Percentiles rank a stretch among this genome's conserved stretches.
Conservation (phyloP, 2,113 vertebrate genomes). For the Rhynchopsitta pachyrhyncha region DNA sequence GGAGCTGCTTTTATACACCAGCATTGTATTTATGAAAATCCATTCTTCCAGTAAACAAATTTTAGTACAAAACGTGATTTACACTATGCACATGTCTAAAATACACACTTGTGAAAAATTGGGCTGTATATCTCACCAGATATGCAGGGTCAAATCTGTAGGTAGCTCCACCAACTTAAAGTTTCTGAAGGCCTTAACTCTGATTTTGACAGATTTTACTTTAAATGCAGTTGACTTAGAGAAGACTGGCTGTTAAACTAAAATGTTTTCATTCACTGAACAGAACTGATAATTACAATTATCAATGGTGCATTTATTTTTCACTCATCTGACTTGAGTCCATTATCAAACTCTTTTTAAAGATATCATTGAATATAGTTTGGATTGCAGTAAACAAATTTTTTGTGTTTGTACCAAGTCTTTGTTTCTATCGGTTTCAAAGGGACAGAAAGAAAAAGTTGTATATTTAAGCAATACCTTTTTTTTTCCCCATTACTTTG, state of each 20-base stretch:
- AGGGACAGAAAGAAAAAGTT: background rate
- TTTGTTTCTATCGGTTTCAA: slow-evolving; percentile 26
- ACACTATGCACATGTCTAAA: background rate
- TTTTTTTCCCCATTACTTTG: background rate
- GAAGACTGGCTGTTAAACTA: background rate
- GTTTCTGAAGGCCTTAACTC: background rate
- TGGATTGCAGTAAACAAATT: background rate
- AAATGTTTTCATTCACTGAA: background rate
- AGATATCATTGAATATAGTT: background rate
- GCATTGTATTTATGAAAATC: background rate
- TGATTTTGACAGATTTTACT: background rate
- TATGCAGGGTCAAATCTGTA: slow-evolving; percentile 37
- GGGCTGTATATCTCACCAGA: background rate
- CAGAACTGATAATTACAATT: background rate
- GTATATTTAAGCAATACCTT: background rate
- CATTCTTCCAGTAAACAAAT: background rate
- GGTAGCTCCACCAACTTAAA: slow-evolving; percentile 17
- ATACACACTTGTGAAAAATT: background rate
- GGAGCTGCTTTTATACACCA: background rate
- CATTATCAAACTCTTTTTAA: background rate
- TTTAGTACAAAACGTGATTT: background rate
- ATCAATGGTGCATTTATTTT: background rate
- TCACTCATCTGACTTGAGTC: background rate
- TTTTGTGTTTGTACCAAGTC: background rate
- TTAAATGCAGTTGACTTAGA: background rate